Evolutionary conservation across 2,797 vertebrate species (phyloP).

Genomic region (Synanceia verrucosa): DNA sequence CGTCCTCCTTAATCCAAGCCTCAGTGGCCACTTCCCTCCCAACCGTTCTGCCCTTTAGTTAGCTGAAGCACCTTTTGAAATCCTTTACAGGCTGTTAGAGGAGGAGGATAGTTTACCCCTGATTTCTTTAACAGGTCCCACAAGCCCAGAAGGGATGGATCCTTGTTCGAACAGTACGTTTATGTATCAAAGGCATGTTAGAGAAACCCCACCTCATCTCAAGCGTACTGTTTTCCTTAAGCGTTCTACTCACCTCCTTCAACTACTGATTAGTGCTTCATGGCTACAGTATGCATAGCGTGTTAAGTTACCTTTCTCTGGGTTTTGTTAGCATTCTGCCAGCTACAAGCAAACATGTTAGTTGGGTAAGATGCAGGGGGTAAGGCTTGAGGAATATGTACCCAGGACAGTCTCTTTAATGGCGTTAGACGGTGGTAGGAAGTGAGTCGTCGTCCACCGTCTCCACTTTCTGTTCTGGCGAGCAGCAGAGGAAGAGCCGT

Average conservation of each 20-base stretch:
- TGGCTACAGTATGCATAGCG: slow-evolving; percentile 17
- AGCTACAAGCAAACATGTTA: slow-evolving; percentile 63
- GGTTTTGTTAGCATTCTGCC: slow-evolving; percentile 42
- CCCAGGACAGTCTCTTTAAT: slow-evolving; percentile 69
- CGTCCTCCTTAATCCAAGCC: background rate
- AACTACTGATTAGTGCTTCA: slow-evolving; percentile 46
- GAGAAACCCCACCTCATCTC: slow-evolving; percentile 22
- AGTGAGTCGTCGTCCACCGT: slow-evolving; percentile 71
- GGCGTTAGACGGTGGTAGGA: slow-evolving; percentile 75
- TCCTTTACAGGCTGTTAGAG: slow-evolving; percentile 6
- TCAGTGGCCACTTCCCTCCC: slow-evolving; percentile 31
- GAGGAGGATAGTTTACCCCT: slow-evolving; percentile 15
- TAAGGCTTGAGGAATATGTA: slow-evolving; percentile 42
- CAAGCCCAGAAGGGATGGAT: slow-evolving; percentile 22
- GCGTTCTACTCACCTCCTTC: slow-evolving; percentile 28
- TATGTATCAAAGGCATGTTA: slow-evolving; percentile 4
- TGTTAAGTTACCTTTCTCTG: slow-evolving; percentile 26
- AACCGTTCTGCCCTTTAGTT: slow-evolving; percentile 15
- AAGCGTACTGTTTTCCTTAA: slow-evolving; percentile 11
- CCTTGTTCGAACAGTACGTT: slow-evolving; percentile 20
- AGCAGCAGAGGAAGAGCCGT: slow-evolving; percentile 89
- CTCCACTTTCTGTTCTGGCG: slow-evolving; percentile 85
- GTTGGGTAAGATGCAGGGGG: slow-evolving; percentile 40
- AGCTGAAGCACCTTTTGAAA: slow-evolving; percentile 47
- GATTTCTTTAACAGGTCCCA: slow-evolving; percentile 17